Percentiles rank a stretch among this genome's conserved stretches.
Conservation (phyloP, 35 echinoderm and acorn worm species). For the Acanthaster planci region DNA sequence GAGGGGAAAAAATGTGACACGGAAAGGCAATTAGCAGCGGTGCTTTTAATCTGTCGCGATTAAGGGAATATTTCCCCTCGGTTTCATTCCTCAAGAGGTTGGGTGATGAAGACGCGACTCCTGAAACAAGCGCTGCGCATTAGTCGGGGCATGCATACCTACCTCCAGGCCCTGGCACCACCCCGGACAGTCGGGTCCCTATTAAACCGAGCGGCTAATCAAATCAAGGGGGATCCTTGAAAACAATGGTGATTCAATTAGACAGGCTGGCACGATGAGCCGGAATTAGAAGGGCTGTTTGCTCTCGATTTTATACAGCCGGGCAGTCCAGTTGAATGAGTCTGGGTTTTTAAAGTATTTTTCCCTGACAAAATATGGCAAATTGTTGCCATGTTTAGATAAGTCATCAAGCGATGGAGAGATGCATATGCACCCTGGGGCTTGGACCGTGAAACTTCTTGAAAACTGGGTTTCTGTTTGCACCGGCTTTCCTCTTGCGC, state of each 20-base stretch:
- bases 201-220: neutral
- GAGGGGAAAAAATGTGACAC: neutral
- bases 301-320: neutral
- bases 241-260: slow-evolving; percentile 23
- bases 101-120: too few relatives aligned
- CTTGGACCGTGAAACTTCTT: too few relatives aligned
- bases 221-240: slow-evolving; percentile 21
- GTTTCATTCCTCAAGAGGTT: too few relatives aligned
- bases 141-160: too few relatives aligned
- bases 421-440: neutral
- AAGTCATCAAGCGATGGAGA: slow-evolving; percentile 24
- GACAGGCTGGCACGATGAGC: neutral
- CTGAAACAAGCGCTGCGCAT: too few relatives aligned
- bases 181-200: too few relatives aligned
- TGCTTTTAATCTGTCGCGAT: slow-evolving; percentile 18
- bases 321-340: too few relatives aligned
- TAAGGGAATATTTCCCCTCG: neutral
- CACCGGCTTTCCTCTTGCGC: too few relatives aligned
- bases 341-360: too few relatives aligned
- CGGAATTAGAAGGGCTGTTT: neutral
- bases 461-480: too few relatives aligned
- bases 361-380: neutral
- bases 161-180: too few relatives aligned
- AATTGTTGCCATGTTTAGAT: slow-evolving; percentile 17
- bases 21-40: neutral